Conservation (phyloP, 64 coral and sea anemone species). For the Hydrozoanthus tunicans region DNA sequence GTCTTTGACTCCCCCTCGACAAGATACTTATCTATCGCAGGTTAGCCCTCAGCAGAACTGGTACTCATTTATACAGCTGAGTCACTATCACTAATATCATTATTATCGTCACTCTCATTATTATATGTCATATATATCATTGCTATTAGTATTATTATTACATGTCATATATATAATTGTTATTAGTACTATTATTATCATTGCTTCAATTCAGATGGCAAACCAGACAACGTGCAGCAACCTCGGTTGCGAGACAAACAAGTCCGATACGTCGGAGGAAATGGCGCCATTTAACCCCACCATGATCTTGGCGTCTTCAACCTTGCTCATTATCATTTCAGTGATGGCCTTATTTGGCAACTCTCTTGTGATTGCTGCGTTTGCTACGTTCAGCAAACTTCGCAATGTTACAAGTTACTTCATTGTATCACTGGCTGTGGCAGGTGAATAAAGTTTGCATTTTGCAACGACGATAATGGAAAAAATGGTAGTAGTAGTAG, state of each 20-base stretch:
- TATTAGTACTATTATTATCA: too few species aligned
- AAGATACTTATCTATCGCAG: too few species aligned
- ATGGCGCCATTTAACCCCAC: slow-evolving; percentile 1
- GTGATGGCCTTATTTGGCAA: slow-evolving; percentile 87
- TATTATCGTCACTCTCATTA: too few species aligned
- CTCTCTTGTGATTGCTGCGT: slow-evolving; percentile 78
- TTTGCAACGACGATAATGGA: background rate
- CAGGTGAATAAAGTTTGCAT: background rate
- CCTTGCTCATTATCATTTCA: slow-evolving; percentile 86
- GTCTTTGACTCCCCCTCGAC: too few species aligned
- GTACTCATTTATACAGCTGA: too few species aligned
- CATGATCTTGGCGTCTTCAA: slow-evolving; percentile 62
- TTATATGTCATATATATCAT: too few species aligned
- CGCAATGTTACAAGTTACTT: slow-evolving; percentile 96
- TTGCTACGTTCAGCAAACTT: slow-evolving; percentile 75
- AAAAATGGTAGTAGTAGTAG: too few species aligned
- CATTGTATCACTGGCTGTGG: slow-evolving; percentile 85
- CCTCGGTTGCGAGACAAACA: background rate
- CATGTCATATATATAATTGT: too few species aligned
- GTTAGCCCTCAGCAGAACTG: too few species aligned
- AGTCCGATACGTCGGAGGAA: background rate
- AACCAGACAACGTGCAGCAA: slow-evolving; percentile 11
- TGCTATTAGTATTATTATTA: too few species aligned
- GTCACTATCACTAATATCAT: too few species aligned
- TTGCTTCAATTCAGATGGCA: slow-evolving; percentile 12